A percentile compares a stretch with the other conserved stretches of the same genome.
Evolutionary conservation across 2,888 invertebrate species (phyloP).

Genomic region (Drosophila barbarae): DNA sequence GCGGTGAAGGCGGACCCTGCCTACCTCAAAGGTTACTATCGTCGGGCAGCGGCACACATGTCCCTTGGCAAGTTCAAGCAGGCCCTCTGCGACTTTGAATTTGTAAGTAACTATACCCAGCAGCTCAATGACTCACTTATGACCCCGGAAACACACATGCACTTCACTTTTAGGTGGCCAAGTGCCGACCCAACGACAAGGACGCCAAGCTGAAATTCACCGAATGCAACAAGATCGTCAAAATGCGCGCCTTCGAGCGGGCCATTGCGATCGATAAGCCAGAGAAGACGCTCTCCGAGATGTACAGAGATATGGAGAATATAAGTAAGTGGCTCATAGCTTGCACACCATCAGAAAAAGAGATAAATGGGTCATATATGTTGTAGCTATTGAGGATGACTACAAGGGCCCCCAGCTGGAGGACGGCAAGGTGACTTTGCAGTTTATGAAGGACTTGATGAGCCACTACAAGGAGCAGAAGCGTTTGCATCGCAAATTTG

Average conservation of each 20-base stretch:
- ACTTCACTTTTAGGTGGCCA: slow-evolving; percentile 85
- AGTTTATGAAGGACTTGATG: slow-evolving; percentile 94
- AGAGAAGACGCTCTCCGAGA: slow-evolving; percentile 91
- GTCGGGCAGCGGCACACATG: slow-evolving; percentile 98
- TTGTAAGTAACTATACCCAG: slow-evolving; percentile 83
- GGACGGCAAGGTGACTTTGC: slow-evolving; percentile 91
- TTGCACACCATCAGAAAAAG: rapidly evolving
- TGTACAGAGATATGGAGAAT: slow-evolving; percentile 89
- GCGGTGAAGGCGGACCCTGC: slow-evolving; percentile 93
- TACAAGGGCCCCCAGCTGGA: slow-evolving; percentile 95
- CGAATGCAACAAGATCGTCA: slow-evolving; percentile 98
- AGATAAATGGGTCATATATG: slow-evolving; percentile 8
- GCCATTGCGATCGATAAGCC: slow-evolving; percentile 96
- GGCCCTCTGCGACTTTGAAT: slow-evolving; percentile 97
- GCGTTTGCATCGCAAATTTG: slow-evolving; percentile 97
- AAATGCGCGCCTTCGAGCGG: slow-evolving; percentile 96
- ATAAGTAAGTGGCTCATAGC: slow-evolving; percentile 85
- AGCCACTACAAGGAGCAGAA: slow-evolving; percentile 94
- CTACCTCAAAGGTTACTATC: slow-evolving; percentile 98
- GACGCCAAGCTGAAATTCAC: slow-evolving; percentile 95
- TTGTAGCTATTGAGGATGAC: slow-evolving; percentile 93
- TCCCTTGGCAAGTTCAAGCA: slow-evolving; percentile 97
- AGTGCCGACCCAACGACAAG: slow-evolving; percentile 94
- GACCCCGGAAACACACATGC: neutral
- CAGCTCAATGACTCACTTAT: neutral